phyloP scores from a whole-genome alignment of 2,113 vertebrate genomes.

The Girardinichthys multiradiatus region DNA sequence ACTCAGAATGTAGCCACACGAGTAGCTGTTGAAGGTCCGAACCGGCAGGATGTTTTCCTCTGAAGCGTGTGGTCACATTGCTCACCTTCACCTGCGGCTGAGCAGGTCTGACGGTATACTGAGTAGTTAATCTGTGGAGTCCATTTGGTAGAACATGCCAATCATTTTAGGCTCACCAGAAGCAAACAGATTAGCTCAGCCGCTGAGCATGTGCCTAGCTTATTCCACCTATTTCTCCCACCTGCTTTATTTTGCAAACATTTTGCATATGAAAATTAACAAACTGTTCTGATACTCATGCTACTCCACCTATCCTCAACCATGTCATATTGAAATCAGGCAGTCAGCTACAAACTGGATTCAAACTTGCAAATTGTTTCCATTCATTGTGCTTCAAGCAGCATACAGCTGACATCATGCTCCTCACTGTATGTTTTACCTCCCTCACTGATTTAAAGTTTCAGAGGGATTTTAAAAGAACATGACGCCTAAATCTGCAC shows the following conservation, averaged over 20 bases:
- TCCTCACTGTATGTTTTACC: neutral
- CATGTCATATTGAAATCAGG: neutral
- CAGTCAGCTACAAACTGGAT: neutral
- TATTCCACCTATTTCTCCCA: no score
- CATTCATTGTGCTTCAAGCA: neutral
- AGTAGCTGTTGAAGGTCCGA: slow-evolving; percentile 2
- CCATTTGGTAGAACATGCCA: neutral
- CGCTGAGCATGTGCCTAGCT: neutral
- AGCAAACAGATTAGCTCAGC: slow-evolving; percentile 40
- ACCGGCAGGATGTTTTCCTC: neutral
- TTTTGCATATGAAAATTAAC: neutral
- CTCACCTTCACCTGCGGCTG: slow-evolving; percentile 31
- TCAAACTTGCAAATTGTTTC: neutral
- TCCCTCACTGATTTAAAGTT: neutral
- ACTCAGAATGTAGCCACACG: slow-evolving; percentile 9
- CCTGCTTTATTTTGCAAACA: no score
- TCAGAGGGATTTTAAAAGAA: neutral
- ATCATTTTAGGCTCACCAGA: slow-evolving; percentile 17
- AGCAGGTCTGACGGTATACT: slow-evolving; percentile 12
- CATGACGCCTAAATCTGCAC: neutral
- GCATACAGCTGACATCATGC: neutral
- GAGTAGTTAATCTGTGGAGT: slow-evolving; percentile 36
- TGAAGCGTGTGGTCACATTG: slow-evolving; percentile 38
- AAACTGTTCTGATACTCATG: neutral
- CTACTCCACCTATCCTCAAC: neutral